Evolutionary conservation across 1,140 invertebrate species (phyloP), one percentile per base, ranked within the genome.

Genomic region (Physella acuta): DNA sequence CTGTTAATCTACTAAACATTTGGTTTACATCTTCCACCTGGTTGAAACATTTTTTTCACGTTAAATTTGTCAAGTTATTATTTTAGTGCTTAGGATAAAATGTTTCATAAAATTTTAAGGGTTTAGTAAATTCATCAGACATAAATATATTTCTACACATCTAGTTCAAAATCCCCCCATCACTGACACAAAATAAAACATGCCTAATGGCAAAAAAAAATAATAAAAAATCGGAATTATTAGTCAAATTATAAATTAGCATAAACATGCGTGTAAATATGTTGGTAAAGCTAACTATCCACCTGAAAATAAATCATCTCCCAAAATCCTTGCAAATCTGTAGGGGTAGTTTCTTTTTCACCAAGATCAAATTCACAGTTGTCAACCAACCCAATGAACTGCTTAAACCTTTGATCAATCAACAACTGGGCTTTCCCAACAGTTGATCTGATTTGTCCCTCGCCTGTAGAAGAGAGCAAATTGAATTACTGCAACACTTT

Each of bases 261-360:
- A n/a, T n/a, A n/a, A n/a, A n/a, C n/a, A n/a, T n/a, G n/a, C n/a
- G n/a, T n/a, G n/a, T n/a, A n/a, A n/a, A n/a, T n/a, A n/a, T n/a
- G n/a, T n/a, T n/a, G n/a, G n/a, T n/a, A n/a, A n/a, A n/a, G n/a
- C n/a, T n/a, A n/a, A n/a, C n/a, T n/a, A n/a, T n/a, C 20, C 59
- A 90, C 86, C 76, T 92, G 90, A 70, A 89, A 88, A 55, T 88
- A 88, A 8, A 91, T 84, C 89, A 91, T 90, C 52, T 91, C 91
- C 91, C 91, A 92, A 83, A 92, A 92, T 2, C 91, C 91, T 81
- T 91, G 89, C 0, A 92, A 82, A 84, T 92, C 91, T 53, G 85
- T 83, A 49, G 87, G 88, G 0, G 86, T 88, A 0, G 91, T 88
- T 30, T 87, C 81, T 68, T 88, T 88, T 76, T 89, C 87, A 28